phyloP scores from a whole-genome alignment of 2,888 invertebrate species.

The Nephrotoma appendiculata region DNA sequence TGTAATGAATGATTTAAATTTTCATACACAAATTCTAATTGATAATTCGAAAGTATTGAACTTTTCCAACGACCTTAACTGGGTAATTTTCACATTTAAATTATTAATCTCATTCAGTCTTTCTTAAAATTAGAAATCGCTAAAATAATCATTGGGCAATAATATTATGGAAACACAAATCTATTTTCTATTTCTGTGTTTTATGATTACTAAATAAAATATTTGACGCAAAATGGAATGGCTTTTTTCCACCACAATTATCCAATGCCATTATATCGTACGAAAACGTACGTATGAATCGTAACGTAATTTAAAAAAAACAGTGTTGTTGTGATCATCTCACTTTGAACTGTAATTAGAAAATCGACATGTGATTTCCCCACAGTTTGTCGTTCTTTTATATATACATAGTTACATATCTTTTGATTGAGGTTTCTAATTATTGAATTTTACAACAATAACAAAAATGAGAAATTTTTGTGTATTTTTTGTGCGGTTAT shows the following conservation, averaged over 20 bases:
- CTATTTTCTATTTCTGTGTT: too few species aligned
- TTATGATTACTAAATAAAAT: too few species aligned
- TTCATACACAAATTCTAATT: neutral
- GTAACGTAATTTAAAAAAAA: neutral
- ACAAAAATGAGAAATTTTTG: neutral
- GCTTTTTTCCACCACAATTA: too few species aligned
- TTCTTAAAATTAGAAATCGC: neutral
- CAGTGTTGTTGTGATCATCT: neutral
- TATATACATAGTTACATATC: neutral
- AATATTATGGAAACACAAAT: too few species aligned
- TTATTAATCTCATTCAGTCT: neutral
- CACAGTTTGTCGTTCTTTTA: neutral
- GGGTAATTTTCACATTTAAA: neutral
- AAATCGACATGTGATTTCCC: neutral
- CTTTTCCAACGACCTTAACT: neutral
- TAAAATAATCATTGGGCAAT: too few species aligned
- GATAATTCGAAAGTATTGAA: neutral
- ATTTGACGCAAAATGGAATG: too few species aligned
- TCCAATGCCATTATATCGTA: too few species aligned
- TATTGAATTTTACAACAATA: neutral
- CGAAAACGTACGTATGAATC: neutral
- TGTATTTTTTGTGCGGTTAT: neutral
- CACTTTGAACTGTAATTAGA: neutral
- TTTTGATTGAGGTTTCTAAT: neutral
- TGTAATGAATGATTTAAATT: neutral